Evolutionary conservation across 2,888 invertebrate species (phyloP).

Genomic region (Drosophila prostipennis): DNA sequence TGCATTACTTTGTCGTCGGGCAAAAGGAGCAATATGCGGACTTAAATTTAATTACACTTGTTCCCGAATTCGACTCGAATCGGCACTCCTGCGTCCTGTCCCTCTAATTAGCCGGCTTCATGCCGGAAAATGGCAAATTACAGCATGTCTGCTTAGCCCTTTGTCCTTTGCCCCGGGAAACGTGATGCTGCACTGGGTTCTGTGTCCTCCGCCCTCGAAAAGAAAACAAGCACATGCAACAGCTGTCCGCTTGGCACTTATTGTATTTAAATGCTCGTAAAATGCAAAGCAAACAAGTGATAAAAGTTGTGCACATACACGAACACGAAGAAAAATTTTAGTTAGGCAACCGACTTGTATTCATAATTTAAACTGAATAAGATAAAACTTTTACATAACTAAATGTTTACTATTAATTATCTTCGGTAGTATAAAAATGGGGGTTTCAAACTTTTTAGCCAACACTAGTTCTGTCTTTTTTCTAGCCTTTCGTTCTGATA

Average conservation of each 20-base stretch:
- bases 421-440: no score
- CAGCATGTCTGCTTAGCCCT: slow-evolving; percentile 32
- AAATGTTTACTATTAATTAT: no score
- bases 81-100: slow-evolving; percentile 1
- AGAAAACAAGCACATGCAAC: slow-evolving; percentile 36
- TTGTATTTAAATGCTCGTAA: slow-evolving; percentile 68
- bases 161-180: slow-evolving; percentile 2
- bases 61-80: slow-evolving; percentile 30
- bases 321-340: slow-evolving; percentile 9
- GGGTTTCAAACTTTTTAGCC: no score
- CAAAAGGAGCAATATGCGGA: not conserved
- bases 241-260: slow-evolving; percentile 40
- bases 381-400: no score
- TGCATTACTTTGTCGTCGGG: slow-evolving; percentile 35
- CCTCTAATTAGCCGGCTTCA: slow-evolving; percentile 45
- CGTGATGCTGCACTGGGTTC: slow-evolving; percentile 11
- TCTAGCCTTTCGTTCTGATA: no score
- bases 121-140: slow-evolving; percentile 34
- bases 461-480: no score
- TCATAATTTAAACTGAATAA: no score
- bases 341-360: no score
- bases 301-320: slow-evolving; percentile 58
- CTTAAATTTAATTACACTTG: slow-evolving; percentile 40
- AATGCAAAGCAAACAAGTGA: slow-evolving; percentile 66
- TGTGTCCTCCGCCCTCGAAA: slow-evolving; percentile 4